These are phyloP conservation scores for Pocillopora meandrina DNA, from an alignment of 92 coral and sea anemone genomes.

Conservation along the genomic window DNA sequence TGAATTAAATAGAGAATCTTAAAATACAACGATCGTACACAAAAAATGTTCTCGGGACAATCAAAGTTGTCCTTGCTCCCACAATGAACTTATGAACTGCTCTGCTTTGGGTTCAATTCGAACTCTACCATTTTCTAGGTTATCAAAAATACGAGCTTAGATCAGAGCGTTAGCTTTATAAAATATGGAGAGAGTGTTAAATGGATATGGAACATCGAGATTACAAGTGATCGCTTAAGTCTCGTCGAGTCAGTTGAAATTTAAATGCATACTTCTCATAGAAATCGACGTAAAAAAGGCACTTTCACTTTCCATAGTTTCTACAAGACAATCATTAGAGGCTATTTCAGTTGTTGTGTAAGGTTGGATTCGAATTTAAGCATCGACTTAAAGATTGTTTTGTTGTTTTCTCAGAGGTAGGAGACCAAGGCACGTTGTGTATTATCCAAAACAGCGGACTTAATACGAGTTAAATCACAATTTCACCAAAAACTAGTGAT, in stretches of 20 bases:
- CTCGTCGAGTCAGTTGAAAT: background rate
- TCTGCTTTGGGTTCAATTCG: constrained; percentile 3
- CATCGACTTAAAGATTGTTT: background rate
- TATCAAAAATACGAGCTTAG: background rate
- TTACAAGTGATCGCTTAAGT: background rate
- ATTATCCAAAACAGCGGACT: constrained; percentile 10
- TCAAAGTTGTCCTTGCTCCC: background rate
- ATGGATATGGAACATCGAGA: constrained; percentile 10
- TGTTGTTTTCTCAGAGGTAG: background rate
- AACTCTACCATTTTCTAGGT: background rate
- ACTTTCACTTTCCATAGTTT: background rate
- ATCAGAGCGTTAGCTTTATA: background rate
- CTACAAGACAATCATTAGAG: background rate
- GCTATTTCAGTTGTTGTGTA: background rate
- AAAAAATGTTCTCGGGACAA: background rate
- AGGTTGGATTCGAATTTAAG: background rate
- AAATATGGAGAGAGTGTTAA: background rate
- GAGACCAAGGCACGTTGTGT: background rate
- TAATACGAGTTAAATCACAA: constrained; percentile 19
- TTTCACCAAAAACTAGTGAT: background rate
- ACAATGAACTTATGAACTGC: background rate
- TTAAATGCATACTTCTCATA: too few relatives aligned
- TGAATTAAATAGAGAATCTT: background rate
- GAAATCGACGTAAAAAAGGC: background rate
- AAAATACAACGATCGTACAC: background rate